Conservation (phyloP, 2,888 invertebrate species). For the Muscina levida region DNA sequence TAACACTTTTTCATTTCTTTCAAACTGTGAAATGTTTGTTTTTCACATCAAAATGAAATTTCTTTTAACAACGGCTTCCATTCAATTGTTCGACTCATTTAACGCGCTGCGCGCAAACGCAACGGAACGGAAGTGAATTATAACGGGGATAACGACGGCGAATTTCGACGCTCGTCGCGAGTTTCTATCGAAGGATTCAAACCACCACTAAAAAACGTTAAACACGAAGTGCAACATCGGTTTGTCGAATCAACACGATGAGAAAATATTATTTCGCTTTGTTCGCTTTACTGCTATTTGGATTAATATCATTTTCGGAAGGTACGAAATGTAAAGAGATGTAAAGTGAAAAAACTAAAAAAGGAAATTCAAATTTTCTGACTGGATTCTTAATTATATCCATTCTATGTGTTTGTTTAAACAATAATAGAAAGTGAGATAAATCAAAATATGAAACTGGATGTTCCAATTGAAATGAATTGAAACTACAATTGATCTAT, state of each 20-base stretch:
- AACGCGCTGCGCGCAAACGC: slow-evolving; percentile 52
- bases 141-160: background rate
- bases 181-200: too few species aligned
- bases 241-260: too few species aligned
- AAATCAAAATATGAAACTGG: too few species aligned
- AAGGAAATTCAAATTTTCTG: too few species aligned
- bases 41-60: slow-evolving; percentile 56
- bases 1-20: slow-evolving; percentile 54
- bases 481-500: too few species aligned
- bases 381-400: too few species aligned
- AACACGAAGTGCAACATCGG: too few species aligned
- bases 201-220: too few species aligned
- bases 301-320: slow-evolving; percentile 78
- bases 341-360: too few species aligned
- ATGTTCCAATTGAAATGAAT: too few species aligned
- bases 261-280: slow-evolving; percentile 69
- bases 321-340: slow-evolving; percentile 69
- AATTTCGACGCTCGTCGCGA: background rate
- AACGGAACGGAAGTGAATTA: slow-evolving; percentile 42
- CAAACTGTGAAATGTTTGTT: slow-evolving; percentile 55
- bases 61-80: slow-evolving; percentile 59
- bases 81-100: slow-evolving; percentile 53
- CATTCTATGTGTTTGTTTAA: too few species aligned
- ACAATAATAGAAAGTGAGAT: too few species aligned
- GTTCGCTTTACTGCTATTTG: slow-evolving; percentile 69